phyloP scores from a whole-genome alignment of 2,888 invertebrate species.

The Parasteatoda lunata region DNA sequence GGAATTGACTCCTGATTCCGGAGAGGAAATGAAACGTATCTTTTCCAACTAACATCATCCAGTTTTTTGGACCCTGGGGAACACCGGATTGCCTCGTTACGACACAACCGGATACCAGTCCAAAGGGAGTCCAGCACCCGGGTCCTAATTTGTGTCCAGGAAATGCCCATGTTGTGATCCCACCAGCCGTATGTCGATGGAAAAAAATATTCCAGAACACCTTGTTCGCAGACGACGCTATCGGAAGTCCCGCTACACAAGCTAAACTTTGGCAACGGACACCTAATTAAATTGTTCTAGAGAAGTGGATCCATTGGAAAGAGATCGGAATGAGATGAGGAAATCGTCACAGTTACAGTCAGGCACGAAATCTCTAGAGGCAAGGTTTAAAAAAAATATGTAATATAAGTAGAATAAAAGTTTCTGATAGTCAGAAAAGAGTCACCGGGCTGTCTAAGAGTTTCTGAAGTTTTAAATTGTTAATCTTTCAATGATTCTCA shows the following conservation, averaged over 20 bases:
- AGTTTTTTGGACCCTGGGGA: background rate
- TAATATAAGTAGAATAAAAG: background rate
- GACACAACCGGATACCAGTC: slow-evolving; percentile 7
- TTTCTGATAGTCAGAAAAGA: background rate
- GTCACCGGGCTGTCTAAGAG: background rate
- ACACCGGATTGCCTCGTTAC: slow-evolving; percentile 1
- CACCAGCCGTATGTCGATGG: slow-evolving; percentile 8
- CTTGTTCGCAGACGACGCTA: background rate
- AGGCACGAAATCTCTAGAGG: background rate
- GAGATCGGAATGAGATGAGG: background rate
- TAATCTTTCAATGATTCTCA: background rate
- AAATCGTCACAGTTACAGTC: background rate
- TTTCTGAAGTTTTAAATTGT: background rate
- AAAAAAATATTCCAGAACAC: background rate
- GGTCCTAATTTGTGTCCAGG: slow-evolving; percentile 57
- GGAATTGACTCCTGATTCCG: slow-evolving; percentile 17
- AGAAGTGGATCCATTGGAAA: background rate
- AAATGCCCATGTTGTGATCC: slow-evolving; percentile 61
- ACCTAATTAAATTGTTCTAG: slow-evolving; percentile 2
- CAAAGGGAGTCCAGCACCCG: background rate
- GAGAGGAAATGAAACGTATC: slow-evolving; percentile 37
- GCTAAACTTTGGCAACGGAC: slow-evolving; percentile 20
- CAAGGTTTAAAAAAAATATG: background rate
- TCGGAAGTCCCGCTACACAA: slow-evolving; percentile 45
- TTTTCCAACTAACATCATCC: background rate